These are phyloP conservation scores for Mythimna impura DNA, from an alignment of 2,888 invertebrate genomes.

Conservation along the genomic window DNA sequence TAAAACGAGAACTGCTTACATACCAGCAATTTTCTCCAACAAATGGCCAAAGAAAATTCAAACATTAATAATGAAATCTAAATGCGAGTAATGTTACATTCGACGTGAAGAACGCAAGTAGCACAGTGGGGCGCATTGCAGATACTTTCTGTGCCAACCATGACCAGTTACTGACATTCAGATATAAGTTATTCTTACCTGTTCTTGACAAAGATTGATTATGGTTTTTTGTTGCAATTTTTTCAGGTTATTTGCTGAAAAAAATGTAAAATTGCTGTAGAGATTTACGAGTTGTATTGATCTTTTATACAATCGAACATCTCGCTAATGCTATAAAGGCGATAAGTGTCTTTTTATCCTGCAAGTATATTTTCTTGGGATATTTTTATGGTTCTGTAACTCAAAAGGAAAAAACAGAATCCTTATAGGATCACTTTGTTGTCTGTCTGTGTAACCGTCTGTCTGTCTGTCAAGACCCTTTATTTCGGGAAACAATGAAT, in stretches of 20 bases:
- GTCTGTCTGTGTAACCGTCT: too few species aligned
- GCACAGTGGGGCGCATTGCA: slow-evolving; percentile 45
- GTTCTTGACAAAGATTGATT: slow-evolving; percentile 43
- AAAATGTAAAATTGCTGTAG: not conserved
- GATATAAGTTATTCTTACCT: slow-evolving; percentile 35
- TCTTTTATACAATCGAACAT: not conserved
- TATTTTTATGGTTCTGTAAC: too few species aligned
- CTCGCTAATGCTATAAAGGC: too few species aligned
- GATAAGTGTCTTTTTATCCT: too few species aligned
- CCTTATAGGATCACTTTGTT: too few species aligned
- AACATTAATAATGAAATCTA: slow-evolving; percentile 52
- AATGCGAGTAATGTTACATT: slow-evolving; percentile 36
- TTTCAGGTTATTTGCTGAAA: slow-evolving; percentile 1
- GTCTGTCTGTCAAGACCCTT: too few species aligned
- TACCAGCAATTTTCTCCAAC: slow-evolving; percentile 24
- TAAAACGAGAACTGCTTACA: slow-evolving; percentile 12
- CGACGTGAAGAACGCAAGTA: slow-evolving; percentile 17
- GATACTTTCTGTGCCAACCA: slow-evolving; percentile 48
- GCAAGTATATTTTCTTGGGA: too few species aligned
- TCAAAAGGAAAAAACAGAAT: too few species aligned
- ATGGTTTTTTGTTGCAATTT: slow-evolving; percentile 31
- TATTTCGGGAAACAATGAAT: too few species aligned
- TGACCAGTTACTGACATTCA: slow-evolving; percentile 31
- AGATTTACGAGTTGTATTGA: not conserved
- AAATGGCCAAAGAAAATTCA: slow-evolving; percentile 41